Base-by-base conservation (phyloP, 2,797 vertebrate species). In the Neoniphon sammara region DNA sequence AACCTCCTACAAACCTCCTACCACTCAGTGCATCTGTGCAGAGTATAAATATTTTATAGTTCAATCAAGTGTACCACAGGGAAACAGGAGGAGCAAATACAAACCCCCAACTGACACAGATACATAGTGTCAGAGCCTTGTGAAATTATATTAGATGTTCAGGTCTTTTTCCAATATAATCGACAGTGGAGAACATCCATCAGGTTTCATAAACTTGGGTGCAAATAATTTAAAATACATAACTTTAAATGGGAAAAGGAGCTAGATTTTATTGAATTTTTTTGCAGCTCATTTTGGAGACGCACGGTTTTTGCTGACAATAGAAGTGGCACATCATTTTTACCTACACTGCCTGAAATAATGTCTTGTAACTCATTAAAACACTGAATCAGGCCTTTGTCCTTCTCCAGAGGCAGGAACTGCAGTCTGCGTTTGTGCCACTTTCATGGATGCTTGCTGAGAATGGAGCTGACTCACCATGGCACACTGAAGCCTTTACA, bases 391-490 rank as follows among this genome's bases (percentile, higher is more conserved):
- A 36, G 54, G 74, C 58, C 69, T 55, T 60, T 3, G n/a, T 73
- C 74, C 70, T 73, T 42, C 81, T 82, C 77, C 83, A 80, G 83
- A 59, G 72, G 59, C 63, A 55, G 25, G 4, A 82, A 12, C 84
- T 82, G 79, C 76, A 80, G 64, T 73, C 1, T 79, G 81, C 20
- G 50, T 79, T 18, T 53, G 77, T 75, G 54, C 49, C 56, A 25
- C 79, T 71, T 70, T 71, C 80, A 55, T 56, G 62, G 75, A 36
- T 47, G 75, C 72, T 68, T 52, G 70, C 77, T 75, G 73, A 79
- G 70, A 65, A 76, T 66, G 18, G 66, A 70, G 89, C 87, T 89
- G 91, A 92, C 89, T 92, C 92, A 90, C 87, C 88, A 74, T 78
- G 76, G 84, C 83, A 87, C 77, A 87, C 80, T 80, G 67, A 75